Base-by-base conservation (phyloP, 2,888 invertebrate species). In the Dichetophora obliterata region DNA sequence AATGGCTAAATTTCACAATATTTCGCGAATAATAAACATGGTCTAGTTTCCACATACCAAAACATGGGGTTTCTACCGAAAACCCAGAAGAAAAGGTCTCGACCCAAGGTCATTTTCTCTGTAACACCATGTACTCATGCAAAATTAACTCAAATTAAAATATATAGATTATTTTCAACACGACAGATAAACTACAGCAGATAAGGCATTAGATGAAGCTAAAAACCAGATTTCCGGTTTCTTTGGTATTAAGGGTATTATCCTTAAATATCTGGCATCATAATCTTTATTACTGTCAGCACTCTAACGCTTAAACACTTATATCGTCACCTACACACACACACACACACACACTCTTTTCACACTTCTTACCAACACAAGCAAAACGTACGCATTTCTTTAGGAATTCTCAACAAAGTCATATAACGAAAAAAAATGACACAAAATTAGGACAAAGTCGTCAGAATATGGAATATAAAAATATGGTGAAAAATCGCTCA, bases 251-350 rank as follows among this genome's bases (percentile, higher is more conserved):
- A 82, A 79, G 79, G 76, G 77, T 70, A 80, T 80, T 81, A 80
- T 77, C 82, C 79, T 79, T 80, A 83, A 68, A 82, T 84, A 84
- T 85, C 84, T 84, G 81, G 82, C 83, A 82, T 86, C 83, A 85
- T 84, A 85, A 85, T 85, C 1, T 85, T 86, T 83, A 85, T 86
- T 86, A 85, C 83, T 84, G 84, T 85, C 84, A 84, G 82, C 82
- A 79, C 78, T 79, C 50, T 52, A 65, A 48, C 31, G 11, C 43
- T 31, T 57, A 59, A 24, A 27, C 11, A 6, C 61, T 9, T 48
- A 48, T 27, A 48, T 48, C 11, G 6, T 24, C 24, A 22, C 66
- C 11, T 22, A 43, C 66, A 59, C n/a, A 43, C 43, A 27, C 66
- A 48, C 24, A 6, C 37, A 37, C 66, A 66, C 37, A 22, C 16